Conservation (phyloP, 2,797 vertebrate genomes). For the Gymnopithys bicolor region DNA sequence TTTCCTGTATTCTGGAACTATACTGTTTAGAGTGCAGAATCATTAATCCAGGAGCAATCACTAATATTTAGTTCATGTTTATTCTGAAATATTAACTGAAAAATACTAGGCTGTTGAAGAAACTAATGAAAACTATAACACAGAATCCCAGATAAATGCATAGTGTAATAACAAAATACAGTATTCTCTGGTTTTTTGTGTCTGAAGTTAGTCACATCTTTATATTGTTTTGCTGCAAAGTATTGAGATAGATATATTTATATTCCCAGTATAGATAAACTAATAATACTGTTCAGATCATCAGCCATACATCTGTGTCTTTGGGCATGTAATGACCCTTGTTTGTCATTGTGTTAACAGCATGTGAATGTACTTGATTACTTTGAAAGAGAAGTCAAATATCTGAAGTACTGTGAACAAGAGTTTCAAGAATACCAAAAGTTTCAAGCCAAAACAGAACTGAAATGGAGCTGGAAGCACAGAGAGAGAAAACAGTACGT, state of each 20-base stretch:
- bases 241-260: neutral
- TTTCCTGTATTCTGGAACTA: neutral
- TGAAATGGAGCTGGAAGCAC: slow-evolving; percentile 62
- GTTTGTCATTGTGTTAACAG: slow-evolving; percentile 70
- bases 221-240: neutral
- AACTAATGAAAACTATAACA: neutral
- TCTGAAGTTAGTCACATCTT: neutral
- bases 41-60: neutral
- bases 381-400: slow-evolving; percentile 85
- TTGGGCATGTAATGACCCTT: neutral
- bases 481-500: slow-evolving; percentile 74
- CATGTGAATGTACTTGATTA: slow-evolving; percentile 75
- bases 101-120: neutral
- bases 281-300: neutral
- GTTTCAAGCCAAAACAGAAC: slow-evolving; percentile 70
- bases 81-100: neutral
- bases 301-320: neutral
- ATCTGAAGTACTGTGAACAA: slow-evolving; percentile 78
- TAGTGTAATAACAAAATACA: neutral
- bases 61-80: neutral
- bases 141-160: neutral
- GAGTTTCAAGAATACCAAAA: slow-evolving; percentile 43
- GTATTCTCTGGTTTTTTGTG: neutral
- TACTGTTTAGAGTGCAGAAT: neutral
- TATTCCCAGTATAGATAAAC: neutral